Percentiles rank a stretch among this genome's conserved stretches.
Evolutionary conservation across 2,113 vertebrate species (phyloP).

Genomic region (Burhinus bistriatus): DNA sequence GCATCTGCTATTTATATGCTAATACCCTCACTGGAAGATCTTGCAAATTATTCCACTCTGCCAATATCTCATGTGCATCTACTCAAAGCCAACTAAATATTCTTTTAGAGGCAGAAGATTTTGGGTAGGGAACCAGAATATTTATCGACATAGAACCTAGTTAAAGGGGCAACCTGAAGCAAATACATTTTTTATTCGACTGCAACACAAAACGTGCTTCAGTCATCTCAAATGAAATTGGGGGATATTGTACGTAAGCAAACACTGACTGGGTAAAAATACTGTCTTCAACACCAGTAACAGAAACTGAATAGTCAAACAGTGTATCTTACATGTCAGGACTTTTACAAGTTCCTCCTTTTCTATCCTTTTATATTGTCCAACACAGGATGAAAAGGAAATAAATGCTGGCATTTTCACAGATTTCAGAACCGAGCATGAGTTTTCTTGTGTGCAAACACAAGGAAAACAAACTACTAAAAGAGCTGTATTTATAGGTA

Average conservation of each 20-base stretch:
- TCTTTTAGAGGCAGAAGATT: slow-evolving; percentile 53
- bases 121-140: slow-evolving; percentile 34
- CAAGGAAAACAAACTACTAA: not conserved
- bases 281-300: not conserved
- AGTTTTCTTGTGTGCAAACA: not conserved
- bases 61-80: slow-evolving; percentile 94
- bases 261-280: not conserved
- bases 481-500: not conserved
- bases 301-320: not conserved
- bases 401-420: not conserved
- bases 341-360: not conserved
- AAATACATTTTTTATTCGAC: not conserved
- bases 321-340: not conserved
- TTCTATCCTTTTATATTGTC: not conserved
- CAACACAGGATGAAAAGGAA: not conserved
- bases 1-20: slow-evolving; percentile 99
- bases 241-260: not conserved
- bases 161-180: not conserved
- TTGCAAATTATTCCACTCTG: slow-evolving; percentile 95
- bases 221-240: not conserved
- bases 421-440: not conserved
- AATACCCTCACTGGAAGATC: slow-evolving; percentile 95
- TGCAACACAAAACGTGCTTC: not conserved
- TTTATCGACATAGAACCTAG: not conserved
- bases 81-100: slow-evolving; percentile 75